Conservation (phyloP, 1,140 invertebrate genomes). For the Drosophila neocordata region DNA sequence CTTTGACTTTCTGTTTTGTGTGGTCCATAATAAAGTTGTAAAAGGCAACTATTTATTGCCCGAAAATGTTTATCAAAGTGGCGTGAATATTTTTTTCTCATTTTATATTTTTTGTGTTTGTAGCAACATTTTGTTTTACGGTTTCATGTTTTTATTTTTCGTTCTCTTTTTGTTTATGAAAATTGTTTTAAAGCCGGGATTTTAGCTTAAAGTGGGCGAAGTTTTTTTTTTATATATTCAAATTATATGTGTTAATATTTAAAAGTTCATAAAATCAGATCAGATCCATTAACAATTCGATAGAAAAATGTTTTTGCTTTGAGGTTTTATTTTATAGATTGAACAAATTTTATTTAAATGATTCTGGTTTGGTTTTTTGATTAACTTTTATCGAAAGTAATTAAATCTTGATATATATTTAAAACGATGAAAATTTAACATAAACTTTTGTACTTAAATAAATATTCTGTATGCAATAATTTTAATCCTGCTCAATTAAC, state of each 20-base stretch:
- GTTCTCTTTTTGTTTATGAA: conserved; percentile 18
- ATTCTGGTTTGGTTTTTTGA: not conserved
- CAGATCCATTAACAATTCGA: not conserved
- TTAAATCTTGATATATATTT: not conserved
- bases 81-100: conserved; percentile 40
- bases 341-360: no score
- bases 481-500: no score
- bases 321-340: not conserved
- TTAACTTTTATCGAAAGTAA: not conserved
- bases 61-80: conserved; percentile 55
- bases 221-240: conserved; percentile 14
- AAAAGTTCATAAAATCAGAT: conserved; percentile 8
- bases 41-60: conserved; percentile 62
- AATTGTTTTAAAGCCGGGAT: conserved; percentile 14
- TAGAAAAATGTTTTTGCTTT: not conserved
- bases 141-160: conserved; percentile 20
- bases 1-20: conserved; percentile 27
- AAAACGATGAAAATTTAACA: no score
- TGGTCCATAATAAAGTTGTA: conserved; percentile 62
- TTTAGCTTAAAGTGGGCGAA: conserved; percentile 13
- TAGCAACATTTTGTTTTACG: conserved; percentile 21
- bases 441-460: no score
- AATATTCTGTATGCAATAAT: no score
- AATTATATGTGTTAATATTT: conserved; percentile 10
- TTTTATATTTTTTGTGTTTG: conserved; percentile 18